Percentiles rank a stretch among this genome's conserved stretches.
These are phyloP conservation scores for Bombus ignitus DNA, from an alignment of 1,140 invertebrate genomes.

Conservation along the genomic window DNA sequence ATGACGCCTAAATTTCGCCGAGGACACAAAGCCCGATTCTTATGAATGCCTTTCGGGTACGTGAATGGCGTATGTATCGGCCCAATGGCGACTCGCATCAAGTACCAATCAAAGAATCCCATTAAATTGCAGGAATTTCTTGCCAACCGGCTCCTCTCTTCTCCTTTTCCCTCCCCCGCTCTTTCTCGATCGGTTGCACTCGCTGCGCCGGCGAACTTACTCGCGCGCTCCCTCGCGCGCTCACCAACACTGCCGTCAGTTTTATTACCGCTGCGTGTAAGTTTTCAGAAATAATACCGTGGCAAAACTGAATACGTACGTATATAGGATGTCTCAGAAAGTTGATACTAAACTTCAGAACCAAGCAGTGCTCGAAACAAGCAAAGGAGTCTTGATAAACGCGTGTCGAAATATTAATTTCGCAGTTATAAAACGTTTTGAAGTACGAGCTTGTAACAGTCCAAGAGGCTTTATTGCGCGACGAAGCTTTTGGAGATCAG, in stretches of 20 bases:
- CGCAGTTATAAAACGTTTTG: too few species aligned
- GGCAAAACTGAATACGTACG: constrained; percentile 24
- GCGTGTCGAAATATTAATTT: too few species aligned
- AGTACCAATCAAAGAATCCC: constrained; percentile 81
- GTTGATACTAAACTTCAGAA: background rate
- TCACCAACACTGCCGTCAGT: constrained; percentile 29
- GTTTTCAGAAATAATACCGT: constrained; percentile 52
- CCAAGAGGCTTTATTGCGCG: too few species aligned
- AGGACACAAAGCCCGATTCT: constrained; percentile 74
- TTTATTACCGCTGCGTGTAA: constrained; percentile 62
- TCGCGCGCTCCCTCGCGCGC: background rate
- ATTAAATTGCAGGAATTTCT: constrained; percentile 82
- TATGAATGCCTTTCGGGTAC: constrained; percentile 74
- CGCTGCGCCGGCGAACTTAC: background rate
- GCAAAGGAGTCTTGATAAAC: background rate
- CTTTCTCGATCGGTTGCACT: constrained; percentile 41
- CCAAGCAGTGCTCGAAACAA: background rate
- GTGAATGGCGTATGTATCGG: constrained; percentile 76
- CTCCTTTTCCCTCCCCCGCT: constrained; percentile 45
- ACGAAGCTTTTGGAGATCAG: too few species aligned
- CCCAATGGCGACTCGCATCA: constrained; percentile 76
- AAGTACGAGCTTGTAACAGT: too few species aligned
- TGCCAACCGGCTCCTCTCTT: constrained; percentile 72
- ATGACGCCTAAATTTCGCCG: constrained; percentile 53
- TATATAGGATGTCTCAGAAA: background rate